phyloP scores from a whole-genome alignment of 2,888 invertebrate genomes.

The Onchidella celtica region DNA sequence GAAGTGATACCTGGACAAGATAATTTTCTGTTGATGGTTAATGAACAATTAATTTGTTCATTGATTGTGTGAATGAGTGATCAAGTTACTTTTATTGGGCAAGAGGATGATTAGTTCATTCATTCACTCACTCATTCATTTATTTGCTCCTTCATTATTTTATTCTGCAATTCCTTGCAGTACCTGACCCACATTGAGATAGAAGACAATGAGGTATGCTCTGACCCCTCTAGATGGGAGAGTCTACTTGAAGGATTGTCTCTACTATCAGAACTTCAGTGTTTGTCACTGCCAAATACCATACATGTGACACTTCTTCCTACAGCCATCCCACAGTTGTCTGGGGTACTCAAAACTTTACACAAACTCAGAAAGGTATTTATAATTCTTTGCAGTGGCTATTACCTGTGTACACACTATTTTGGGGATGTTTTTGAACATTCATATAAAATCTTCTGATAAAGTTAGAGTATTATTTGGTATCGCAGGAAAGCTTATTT shows the following conservation, averaged over 20 bases:
- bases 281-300: constrained; percentile 69
- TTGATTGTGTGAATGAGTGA: background rate
- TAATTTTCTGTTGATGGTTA: background rate
- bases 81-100: background rate
- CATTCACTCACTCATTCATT: background rate
- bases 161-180: too few relatives aligned
- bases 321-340: constrained; percentile 6
- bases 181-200: constrained; percentile 72
- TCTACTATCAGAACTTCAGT: constrained; percentile 61
- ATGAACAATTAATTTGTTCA: background rate
- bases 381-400: background rate
- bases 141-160: too few relatives aligned
- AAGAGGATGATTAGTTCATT: background rate
- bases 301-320: constrained; percentile 59
- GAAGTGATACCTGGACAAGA: too few relatives aligned
- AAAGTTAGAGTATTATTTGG: too few relatives aligned
- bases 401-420: too few relatives aligned
- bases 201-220: constrained; percentile 64
- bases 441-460: too few relatives aligned
- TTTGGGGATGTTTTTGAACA: too few relatives aligned
- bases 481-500: too few relatives aligned
- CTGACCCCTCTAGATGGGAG: constrained; percentile 56
- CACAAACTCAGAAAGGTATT: constrained; percentile 38
- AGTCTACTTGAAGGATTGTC: constrained; percentile 62
- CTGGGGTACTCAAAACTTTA: constrained; percentile 5